These are phyloP conservation scores for Lanius ludovicianus DNA, from an alignment of 2,113 vertebrate species.

Conservation along the genomic window DNA sequence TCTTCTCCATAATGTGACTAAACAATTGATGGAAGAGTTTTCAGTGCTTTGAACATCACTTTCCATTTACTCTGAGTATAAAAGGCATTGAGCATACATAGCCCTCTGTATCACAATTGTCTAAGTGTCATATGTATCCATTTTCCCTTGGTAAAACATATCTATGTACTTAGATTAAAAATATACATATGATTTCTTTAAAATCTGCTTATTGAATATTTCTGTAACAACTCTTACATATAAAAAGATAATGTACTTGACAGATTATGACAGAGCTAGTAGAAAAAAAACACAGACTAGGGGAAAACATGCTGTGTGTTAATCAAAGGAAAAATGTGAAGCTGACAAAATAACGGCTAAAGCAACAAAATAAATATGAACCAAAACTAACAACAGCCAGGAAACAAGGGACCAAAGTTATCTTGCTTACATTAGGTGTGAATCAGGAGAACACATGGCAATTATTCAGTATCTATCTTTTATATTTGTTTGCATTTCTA, in stretches of 20 bases:
- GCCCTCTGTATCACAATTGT: constrained; percentile 15
- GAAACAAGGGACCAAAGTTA: neutral
- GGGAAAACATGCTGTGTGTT: neutral
- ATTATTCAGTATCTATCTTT: neutral
- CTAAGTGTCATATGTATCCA: neutral
- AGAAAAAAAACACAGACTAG: neutral
- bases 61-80: constrained; percentile 19
- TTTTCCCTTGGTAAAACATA: constrained; percentile 15
- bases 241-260: constrained; percentile 1
- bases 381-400: neutral
- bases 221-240: neutral
- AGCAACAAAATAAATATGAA: neutral
- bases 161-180: neutral
- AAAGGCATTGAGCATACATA: neutral
- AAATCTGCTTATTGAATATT: constrained; percentile 18
- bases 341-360: constrained; percentile 29
- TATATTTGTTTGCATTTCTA: constrained; percentile 13
- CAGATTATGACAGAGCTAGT: neutral
- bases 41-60: constrained; percentile 23
- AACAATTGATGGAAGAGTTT: constrained; percentile 48
- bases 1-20: constrained; percentile 22
- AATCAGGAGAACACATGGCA: rapidly evolving
- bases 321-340: constrained; percentile 47
- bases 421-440: neutral
- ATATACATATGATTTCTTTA: neutral